Evolutionary conservation across 2,888 invertebrate genomes (phyloP).

Genomic region (Apodemia zela): DNA sequence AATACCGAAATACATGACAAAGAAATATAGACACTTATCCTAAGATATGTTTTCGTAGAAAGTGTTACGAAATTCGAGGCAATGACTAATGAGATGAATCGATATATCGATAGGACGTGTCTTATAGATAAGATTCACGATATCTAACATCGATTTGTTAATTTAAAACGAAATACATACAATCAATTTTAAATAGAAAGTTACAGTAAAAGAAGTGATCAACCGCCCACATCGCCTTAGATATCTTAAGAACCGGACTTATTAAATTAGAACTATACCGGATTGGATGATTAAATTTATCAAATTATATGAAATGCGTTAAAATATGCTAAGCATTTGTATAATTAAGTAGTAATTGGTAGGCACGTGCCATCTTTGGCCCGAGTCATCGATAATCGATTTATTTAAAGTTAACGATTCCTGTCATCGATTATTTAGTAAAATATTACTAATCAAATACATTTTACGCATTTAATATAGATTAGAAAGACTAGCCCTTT

Average conservation of each 20-base stretch:
- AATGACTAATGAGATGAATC: conserved; percentile 53
- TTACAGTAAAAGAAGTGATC: conserved; percentile 38
- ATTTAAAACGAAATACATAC: conserved; percentile 39
- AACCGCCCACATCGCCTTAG: conserved; percentile 52
- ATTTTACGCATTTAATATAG: background rate
- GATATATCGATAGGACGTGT: conserved; percentile 40
- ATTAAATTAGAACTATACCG: conserved; percentile 56
- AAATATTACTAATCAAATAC: background rate
- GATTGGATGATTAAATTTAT: conserved; percentile 65
- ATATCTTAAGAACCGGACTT: conserved; percentile 57
- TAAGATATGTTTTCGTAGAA: conserved; percentile 65
- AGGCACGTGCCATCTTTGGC: conserved; percentile 63
- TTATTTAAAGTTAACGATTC: conserved; percentile 64
- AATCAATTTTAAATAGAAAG: conserved; percentile 38
- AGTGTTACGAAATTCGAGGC: conserved; percentile 45
- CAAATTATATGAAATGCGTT: conserved; percentile 51
- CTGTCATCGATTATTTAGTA: conserved; percentile 37
- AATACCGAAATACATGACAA: conserved; percentile 60
- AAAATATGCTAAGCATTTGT: conserved; percentile 58
- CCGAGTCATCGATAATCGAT: conserved; percentile 57
- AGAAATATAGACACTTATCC: conserved; percentile 66
- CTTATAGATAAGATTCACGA: conserved; percentile 34
- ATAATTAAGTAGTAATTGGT: conserved; percentile 60
- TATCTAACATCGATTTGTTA: conserved; percentile 33
- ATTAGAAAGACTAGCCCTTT: background rate